Conservation (phyloP, 2,113 vertebrate genomes). For the Montifringilla adamsi region DNA sequence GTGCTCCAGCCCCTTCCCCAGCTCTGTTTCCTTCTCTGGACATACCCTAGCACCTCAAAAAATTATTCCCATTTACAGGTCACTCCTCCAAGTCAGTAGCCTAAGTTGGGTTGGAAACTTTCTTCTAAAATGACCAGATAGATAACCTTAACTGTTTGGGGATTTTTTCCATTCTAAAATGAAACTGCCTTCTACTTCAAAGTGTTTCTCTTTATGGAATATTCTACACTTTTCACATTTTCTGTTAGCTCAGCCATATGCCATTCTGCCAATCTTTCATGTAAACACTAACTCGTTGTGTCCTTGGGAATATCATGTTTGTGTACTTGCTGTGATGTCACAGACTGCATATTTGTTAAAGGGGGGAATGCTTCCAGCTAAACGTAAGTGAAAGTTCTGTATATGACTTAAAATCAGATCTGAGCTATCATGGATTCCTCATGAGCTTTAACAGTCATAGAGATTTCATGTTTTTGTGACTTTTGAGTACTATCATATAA, state of each 20-base stretch:
- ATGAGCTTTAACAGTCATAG: neutral
- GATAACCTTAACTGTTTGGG: neutral
- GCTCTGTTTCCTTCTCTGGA: neutral
- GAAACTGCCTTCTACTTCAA: neutral
- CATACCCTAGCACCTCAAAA: neutral
- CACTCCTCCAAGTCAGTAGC: neutral
- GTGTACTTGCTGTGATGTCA: neutral
- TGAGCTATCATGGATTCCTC: neutral
- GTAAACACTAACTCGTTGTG: neutral
- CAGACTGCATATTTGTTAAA: neutral
- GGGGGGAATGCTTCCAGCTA: neutral
- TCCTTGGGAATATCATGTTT: neutral
- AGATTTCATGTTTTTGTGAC: neutral
- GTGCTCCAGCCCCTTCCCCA: neutral
- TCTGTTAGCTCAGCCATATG: neutral
- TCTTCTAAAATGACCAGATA: neutral
- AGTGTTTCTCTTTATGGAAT: neutral
- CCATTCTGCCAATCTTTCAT: neutral
- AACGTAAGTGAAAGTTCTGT: neutral
- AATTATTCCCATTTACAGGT: neutral
- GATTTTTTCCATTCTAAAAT: neutral
- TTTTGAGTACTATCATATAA: neutral
- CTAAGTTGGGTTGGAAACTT: rapidly evolving
- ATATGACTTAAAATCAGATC: neutral
- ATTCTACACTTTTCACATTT: neutral